Conservation (phyloP, 1,140 invertebrate species). For the Aporrectodea caliginosa region DNA sequence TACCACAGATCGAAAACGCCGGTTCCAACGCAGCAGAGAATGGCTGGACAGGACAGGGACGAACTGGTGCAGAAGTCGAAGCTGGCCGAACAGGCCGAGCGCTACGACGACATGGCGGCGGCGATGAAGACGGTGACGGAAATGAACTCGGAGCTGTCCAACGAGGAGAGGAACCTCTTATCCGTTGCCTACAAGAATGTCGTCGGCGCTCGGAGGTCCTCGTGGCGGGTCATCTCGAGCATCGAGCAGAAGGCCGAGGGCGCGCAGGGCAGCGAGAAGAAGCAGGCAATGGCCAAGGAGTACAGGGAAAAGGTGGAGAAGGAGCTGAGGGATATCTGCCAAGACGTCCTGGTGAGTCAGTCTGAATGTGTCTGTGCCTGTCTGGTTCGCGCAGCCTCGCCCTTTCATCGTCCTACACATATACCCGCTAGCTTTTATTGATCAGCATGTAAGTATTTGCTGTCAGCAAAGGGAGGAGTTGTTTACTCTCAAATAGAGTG, state of each 20-base stretch:
- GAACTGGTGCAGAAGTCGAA: slow-evolving; percentile 98
- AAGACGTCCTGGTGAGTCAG: slow-evolving; percentile 95
- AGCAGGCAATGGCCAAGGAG: slow-evolving; percentile 56
- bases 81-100: slow-evolving; percentile 97
- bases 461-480: too few relatives aligned
- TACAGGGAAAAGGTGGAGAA: slow-evolving; percentile 98
- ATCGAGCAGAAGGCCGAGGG: slow-evolving; percentile 85
- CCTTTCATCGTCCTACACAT: too few relatives aligned
- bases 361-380: too few relatives aligned
- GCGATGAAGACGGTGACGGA: slow-evolving; percentile 66
- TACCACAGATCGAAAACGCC: too few relatives aligned
- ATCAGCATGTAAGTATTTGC: too few relatives aligned
- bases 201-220: slow-evolving; percentile 91
- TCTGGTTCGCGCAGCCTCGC: too few relatives aligned
- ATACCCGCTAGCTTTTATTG: too few relatives aligned
- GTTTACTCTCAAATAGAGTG: too few relatives aligned
- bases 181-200: too few relatives aligned
- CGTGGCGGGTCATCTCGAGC: slow-evolving; percentile 98
- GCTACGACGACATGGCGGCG: slow-evolving; percentile 80
- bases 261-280: slow-evolving; percentile 92
- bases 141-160: slow-evolving; percentile 36
- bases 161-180: slow-evolving; percentile 83
- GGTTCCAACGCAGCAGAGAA: too few relatives aligned
- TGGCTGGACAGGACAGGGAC: too few relatives aligned
- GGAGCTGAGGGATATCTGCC: slow-evolving; percentile 95